phyloP scores from a whole-genome alignment of 2,797 vertebrate genomes.

The Halcyon chelicuti region DNA sequence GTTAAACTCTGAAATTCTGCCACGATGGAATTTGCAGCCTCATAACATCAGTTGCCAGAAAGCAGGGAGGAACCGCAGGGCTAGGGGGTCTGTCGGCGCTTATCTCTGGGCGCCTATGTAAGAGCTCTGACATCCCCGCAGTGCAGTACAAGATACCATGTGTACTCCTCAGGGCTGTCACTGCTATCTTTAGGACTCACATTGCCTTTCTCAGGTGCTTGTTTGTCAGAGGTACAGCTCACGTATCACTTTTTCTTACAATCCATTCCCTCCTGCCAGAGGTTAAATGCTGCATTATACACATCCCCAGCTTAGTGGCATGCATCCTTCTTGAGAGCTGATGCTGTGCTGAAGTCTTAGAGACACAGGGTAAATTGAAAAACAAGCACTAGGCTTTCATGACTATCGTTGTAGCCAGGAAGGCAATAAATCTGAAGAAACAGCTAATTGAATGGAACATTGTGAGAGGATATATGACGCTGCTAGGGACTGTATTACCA shows the following conservation, averaged over 20 bases:
- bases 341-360: neutral
- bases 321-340: neutral
- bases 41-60: neutral
- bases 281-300: neutral
- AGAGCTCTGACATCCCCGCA: neutral
- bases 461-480: neutral
- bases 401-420: neutral
- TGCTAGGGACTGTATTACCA: neutral
- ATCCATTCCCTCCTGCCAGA: neutral
- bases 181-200: neutral
- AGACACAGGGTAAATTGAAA: neutral
- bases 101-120: neutral
- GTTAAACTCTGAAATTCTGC: neutral
- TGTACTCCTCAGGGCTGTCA: neutral
- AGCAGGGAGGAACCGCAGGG: neutral
- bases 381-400: neutral
- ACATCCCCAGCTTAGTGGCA: neutral
- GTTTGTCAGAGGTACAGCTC: neutral
- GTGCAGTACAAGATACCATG: fast-evolving
- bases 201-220: neutral
- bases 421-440: constrained; percentile 15
- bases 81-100: neutral
- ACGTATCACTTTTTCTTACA: neutral
- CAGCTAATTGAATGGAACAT: neutral
- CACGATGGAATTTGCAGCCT: neutral